Percentiles rank a stretch among this genome's conserved stretches.
Conservation (phyloP, 2,113 vertebrate genomes). For the Progne subis region DNA sequence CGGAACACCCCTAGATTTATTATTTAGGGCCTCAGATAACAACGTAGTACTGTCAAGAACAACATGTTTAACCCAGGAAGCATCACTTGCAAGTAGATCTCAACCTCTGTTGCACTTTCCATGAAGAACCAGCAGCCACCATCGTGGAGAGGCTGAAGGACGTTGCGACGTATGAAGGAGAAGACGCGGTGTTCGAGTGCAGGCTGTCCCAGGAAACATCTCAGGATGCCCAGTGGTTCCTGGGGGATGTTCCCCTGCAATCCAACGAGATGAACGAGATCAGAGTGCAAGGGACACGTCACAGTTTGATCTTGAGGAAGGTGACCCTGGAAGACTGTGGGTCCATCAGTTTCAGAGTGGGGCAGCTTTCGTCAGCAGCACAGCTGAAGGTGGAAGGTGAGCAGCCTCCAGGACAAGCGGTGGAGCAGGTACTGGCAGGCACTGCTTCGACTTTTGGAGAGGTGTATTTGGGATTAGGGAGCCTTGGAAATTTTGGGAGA, state of each 20-base stretch:
- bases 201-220: conserved; percentile 80
- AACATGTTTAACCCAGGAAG: neutral
- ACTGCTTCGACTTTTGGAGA: neutral
- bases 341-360: conserved; percentile 83
- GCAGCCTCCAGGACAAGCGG: neutral
- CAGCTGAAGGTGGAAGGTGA: conserved; percentile 86
- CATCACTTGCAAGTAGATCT: neutral
- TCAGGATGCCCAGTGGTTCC: conserved; percentile 72
- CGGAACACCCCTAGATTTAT: neutral
- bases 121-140: conserved; percentile 78
- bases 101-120: conserved; percentile 32
- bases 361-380: conserved; percentile 71
- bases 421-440: neutral
- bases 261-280: conserved; percentile 95
- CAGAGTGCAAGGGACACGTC: conserved; percentile 75
- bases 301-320: conserved; percentile 87
- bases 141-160: conserved; percentile 80
- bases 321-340: conserved; percentile 90
- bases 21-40: neutral
- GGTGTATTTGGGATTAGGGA: neutral
- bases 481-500: neutral
- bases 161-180: conserved; percentile 79
- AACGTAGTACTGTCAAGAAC: rapidly evolving
- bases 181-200: conserved; percentile 88
- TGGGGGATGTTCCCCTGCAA: conserved; percentile 78